Evolutionary conservation across 2,888 invertebrate genomes (phyloP), one percentile per base, ranked within the genome.

Genomic region (Epinotia demarniana): DNA sequence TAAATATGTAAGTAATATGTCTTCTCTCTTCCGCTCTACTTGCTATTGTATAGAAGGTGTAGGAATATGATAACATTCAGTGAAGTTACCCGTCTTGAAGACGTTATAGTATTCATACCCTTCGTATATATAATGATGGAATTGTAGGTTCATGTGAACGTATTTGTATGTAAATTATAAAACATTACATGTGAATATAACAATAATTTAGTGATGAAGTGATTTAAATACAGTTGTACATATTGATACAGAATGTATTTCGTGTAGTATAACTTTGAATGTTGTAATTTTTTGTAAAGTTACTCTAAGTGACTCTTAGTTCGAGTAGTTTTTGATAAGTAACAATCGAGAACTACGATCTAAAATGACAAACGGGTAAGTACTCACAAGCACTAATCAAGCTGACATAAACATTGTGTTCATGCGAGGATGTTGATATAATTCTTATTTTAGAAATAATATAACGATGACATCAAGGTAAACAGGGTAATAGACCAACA

Each of bases 321-420:
- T 91, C 84, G 86, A 84, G 94, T 93, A 94, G 94, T 92, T 94
- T 94, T 94, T 93, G 92, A 93, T 93, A 93, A 92, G 91, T 92
- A 90, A 92, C 90, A 89, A 92, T 92, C 90, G 85, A 90, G 87
- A 89, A 87, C 80, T 87, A 86, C 16, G 58, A 71, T 53, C 64
- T 60, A 64, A 70, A 86, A 87, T 82, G 84, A 81, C 83, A 83
- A 84, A 85, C 88, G 92, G 92, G 89, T 90, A 91, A 90, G 92
- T 92, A 89, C 87, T 77, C 60, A 77, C 64, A 61, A 79, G 77
- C 46, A 67, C 77, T 77, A 53, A 66, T 70, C 73, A 72, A 19
- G n/a, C 64, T 70, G 12, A 39, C 33, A 13, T 19, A 43, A 19
- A 53, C 61, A 27, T 53, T 61, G 13, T 57, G 12, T 49, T 60